phyloP scores from a whole-genome alignment of 2,797 vertebrate genomes.

The Tamandua tetradactyla region DNA sequence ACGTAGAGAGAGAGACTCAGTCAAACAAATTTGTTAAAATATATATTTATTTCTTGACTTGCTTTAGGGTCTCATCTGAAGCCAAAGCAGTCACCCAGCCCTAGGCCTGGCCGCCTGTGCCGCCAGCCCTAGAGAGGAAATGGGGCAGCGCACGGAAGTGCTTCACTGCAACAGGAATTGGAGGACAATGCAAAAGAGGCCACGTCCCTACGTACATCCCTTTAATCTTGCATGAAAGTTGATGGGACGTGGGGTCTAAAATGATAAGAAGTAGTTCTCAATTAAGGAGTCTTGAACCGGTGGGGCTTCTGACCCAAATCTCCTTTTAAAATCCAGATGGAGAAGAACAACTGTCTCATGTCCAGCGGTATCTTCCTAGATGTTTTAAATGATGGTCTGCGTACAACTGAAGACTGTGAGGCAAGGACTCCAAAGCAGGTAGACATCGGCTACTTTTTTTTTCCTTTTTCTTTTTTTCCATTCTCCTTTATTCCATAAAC shows the following conservation, averaged over 20 bases:
- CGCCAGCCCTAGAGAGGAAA: conserved; percentile 57
- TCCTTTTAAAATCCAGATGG: not conserved
- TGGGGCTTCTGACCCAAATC: conserved; percentile 53
- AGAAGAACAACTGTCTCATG: not conserved
- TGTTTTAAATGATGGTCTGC: not conserved
- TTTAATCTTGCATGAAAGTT: conserved; percentile 71
- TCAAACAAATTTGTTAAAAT: not conserved
- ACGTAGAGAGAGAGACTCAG: not conserved
- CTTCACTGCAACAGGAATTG: conserved; percentile 74
- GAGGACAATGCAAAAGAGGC: conserved; percentile 70
- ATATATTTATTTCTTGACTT: conserved; percentile 45
- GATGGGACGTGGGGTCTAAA: conserved; percentile 65
- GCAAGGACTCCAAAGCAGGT: not conserved
- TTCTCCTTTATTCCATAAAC: conserved; percentile 89
- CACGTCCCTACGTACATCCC: conserved; percentile 69
- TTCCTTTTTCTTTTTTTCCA: conserved; percentile 79
- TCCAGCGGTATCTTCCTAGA: not conserved
- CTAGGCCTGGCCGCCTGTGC: conserved; percentile 41
- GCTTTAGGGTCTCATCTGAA: conserved; percentile 63
- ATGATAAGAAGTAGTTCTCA: conserved; percentile 71
- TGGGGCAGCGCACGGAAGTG: conserved; percentile 74
- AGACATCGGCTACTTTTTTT: too few relatives aligned
- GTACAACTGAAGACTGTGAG: not conserved
- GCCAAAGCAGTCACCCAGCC: conserved; percentile 73
- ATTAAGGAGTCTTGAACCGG: conserved; percentile 46